Percentiles rank a stretch among this genome's conserved stretches.
Conservation (phyloP, 2,797 vertebrate genomes). For the Galago senegalensis region DNA sequence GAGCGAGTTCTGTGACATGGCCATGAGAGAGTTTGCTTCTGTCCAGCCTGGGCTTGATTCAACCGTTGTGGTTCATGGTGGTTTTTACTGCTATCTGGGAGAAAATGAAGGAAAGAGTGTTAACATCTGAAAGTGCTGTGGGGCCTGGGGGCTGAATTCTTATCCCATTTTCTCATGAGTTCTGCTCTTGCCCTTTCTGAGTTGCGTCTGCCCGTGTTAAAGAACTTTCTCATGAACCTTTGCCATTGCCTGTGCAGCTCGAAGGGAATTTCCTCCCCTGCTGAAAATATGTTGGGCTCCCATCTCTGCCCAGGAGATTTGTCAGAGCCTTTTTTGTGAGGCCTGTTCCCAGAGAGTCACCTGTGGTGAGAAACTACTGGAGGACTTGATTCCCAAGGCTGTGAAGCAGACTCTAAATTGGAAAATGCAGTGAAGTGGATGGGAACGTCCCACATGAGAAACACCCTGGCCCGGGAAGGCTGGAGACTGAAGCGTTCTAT, state of each 20-base stretch:
- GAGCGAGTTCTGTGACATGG: slow-evolving; percentile 1
- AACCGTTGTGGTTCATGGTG: not conserved
- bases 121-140: slow-evolving; percentile 5
- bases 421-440: not conserved
- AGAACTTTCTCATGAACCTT: slow-evolving; percentile 75
- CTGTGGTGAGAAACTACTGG: slow-evolving; percentile 55
- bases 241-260: not conserved
- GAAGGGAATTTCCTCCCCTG: slow-evolving; percentile 49
- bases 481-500: not conserved
- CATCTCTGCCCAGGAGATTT: not conserved
- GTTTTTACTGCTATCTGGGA: slow-evolving; percentile 64
- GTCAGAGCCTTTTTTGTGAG: not conserved
- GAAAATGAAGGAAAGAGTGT: slow-evolving; percentile 54
- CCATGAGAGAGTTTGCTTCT: slow-evolving; percentile 31
- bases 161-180: slow-evolving; percentile 68
- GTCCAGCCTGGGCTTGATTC: not conserved
- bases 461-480: not conserved
- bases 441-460: not conserved
- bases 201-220: not conserved
- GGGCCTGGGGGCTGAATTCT: not conserved
- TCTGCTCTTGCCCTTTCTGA: slow-evolving; percentile 43
- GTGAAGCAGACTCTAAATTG: not conserved
- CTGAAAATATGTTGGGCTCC: slow-evolving; percentile 40
- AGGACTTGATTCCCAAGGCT: slow-evolving; percentile 65
- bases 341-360: slow-evolving; percentile 67